Conservation (phyloP, 2,113 vertebrate genomes). For the Cynoglossus semilaevis region DNA sequence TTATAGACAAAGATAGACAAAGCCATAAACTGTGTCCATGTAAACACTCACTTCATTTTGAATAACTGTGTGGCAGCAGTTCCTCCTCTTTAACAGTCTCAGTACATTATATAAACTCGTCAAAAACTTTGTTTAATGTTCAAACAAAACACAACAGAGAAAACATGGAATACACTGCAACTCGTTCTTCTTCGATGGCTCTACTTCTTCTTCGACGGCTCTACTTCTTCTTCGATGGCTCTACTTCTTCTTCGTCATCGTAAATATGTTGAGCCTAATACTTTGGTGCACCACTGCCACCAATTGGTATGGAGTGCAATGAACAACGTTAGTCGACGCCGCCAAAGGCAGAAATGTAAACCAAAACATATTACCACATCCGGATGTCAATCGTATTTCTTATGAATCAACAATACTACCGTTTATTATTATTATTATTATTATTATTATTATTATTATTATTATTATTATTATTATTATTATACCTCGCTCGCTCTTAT, state of each 20-base stretch:
- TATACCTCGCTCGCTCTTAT: background rate
- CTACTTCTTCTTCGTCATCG: slow-evolving; percentile 1
- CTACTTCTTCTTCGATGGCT: background rate
- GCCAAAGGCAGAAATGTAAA: too few relatives aligned
- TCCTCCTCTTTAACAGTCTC: slow-evolving; percentile 1
- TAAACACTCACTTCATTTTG: slow-evolving; percentile 65
- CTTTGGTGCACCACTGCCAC: too few relatives aligned
- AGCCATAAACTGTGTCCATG: background rate
- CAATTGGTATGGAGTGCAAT: too few relatives aligned
- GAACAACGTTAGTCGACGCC: too few relatives aligned
- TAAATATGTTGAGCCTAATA: too few relatives aligned
- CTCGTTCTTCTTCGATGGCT: accelerated
- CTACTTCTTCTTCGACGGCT: background rate
- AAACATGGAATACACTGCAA: background rate
- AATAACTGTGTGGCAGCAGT: background rate
- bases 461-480: too few relatives aligned
- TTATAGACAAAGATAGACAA: too few relatives aligned
- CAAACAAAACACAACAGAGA: background rate
- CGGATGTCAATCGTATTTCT: too few relatives aligned
- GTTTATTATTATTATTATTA: too few relatives aligned
- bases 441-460: too few relatives aligned
- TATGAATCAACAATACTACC: too few relatives aligned
- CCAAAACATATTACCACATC: too few relatives aligned
- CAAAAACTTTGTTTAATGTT: background rate
- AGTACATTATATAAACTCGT: background rate